These are phyloP conservation scores for Operophtera brumata DNA, from an alignment of 2,888 invertebrate genomes.

Conservation along the genomic window DNA sequence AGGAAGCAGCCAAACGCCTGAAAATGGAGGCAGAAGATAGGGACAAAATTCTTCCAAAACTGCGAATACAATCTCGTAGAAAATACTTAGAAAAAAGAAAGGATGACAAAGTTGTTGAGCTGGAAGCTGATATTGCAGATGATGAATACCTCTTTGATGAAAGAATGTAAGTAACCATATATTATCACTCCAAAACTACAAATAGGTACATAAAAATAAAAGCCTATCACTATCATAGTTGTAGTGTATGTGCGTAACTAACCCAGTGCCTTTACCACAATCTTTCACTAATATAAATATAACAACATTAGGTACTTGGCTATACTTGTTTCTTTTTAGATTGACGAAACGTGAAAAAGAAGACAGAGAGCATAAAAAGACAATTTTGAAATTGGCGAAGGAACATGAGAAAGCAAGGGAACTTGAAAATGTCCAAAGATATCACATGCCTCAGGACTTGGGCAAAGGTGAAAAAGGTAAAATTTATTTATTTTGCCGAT, in stretches of 20 bases:
- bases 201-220: too few species aligned
- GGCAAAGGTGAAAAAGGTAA: constrained; percentile 85
- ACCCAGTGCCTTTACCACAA: background rate
- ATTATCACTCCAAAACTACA: background rate
- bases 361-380: constrained; percentile 94
- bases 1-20: constrained; percentile 94
- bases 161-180: constrained; percentile 83
- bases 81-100: constrained; percentile 98
- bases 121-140: constrained; percentile 96
- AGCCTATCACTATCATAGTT: too few species aligned
- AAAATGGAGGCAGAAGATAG: constrained; percentile 93
- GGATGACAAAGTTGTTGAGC: constrained; percentile 96
- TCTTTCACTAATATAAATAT: background rate
- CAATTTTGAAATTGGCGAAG: constrained; percentile 92
- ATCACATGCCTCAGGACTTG: constrained; percentile 95
- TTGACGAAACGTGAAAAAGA: constrained; percentile 92
- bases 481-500: background rate
- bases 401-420: constrained; percentile 98
- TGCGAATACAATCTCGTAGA: constrained; percentile 94
- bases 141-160: constrained; percentile 97
- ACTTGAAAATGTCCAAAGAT: constrained; percentile 94
- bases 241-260: too few species aligned
- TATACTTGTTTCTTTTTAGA: constrained; percentile 66
- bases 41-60: constrained; percentile 91
- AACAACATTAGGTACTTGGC: too few species aligned